These are phyloP conservation scores for Acrobasis suavella DNA, from an alignment of 2,888 invertebrate genomes.

Conservation along the genomic window DNA sequence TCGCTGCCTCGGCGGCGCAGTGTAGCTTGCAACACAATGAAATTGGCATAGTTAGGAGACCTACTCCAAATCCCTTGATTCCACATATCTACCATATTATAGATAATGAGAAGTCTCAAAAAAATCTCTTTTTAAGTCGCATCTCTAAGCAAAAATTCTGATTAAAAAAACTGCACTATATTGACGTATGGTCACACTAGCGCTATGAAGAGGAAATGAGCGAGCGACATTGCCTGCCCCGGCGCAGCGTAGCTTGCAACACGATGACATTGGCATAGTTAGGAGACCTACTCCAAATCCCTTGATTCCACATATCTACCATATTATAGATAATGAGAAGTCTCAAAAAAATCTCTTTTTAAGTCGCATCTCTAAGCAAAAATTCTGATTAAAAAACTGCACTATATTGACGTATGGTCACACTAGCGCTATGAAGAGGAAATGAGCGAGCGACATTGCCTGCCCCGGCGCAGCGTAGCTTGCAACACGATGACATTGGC, in stretches of 20 bases:
- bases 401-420: background rate
- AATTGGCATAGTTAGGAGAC: constrained; percentile 75
- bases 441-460: constrained; percentile 68
- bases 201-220: constrained; percentile 59
- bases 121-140: too few species aligned
- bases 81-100: background rate
- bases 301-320: background rate
- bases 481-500: constrained; percentile 78
- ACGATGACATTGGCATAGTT: constrained; percentile 75
- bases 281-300: constrained; percentile 61
- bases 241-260: constrained; percentile 65
- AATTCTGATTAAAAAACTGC: background rate
- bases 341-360: too few species aligned
- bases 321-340: background rate
- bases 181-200: background rate
- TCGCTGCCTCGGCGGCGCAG: constrained; percentile 57
- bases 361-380: background rate
- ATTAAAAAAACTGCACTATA: background rate
- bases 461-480: constrained; percentile 50
- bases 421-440: constrained; percentile 47
- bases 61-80: constrained; percentile 50
- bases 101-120: background rate
- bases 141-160: background rate
- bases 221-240: constrained; percentile 62
- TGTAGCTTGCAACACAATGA: constrained; percentile 71